These are phyloP conservation scores for Betta splendens DNA, from an alignment of 2,797 vertebrate genomes.

Conservation along the genomic window DNA sequence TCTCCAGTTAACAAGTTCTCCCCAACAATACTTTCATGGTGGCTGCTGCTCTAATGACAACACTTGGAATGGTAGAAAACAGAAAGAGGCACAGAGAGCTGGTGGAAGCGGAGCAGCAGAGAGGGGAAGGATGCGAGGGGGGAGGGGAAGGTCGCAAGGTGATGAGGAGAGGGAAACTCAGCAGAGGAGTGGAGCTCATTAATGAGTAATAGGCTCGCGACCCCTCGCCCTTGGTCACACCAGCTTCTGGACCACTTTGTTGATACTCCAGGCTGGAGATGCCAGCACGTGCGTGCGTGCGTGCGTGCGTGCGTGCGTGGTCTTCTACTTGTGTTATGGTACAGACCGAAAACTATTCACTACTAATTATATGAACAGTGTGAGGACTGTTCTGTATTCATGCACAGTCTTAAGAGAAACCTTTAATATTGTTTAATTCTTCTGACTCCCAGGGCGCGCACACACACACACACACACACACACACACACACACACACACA, in stretches of 20 bases:
- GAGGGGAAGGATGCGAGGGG: no score
- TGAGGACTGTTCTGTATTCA: no score
- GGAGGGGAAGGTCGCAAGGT: constrained; percentile 32
- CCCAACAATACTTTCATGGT: constrained; percentile 45
- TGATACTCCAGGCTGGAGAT: constrained; percentile 49
- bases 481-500: constrained; percentile 11
- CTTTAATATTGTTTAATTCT: not conserved
- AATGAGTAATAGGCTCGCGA: constrained; percentile 67
- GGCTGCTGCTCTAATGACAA: constrained; percentile 36
- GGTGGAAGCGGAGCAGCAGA: constrained; percentile 24
- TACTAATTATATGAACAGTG: no score
- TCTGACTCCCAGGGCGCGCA: no score
- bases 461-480: constrained; percentile 4
- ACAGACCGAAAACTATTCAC: no score
- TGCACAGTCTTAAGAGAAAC: constrained; percentile 6
- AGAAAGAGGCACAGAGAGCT: constrained; percentile 8
- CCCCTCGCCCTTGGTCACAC: constrained; percentile 56
- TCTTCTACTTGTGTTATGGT: no score
- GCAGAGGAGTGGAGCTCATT: constrained; percentile 65
- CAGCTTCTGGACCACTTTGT: constrained; percentile 57
- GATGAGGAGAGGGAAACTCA: constrained; percentile 39
- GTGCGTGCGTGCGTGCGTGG: no score
- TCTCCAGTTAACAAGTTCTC: constrained; percentile 49
- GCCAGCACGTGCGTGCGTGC: constrained; percentile 25
- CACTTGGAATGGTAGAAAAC: constrained; percentile 7